Evolutionary conservation across 1,140 invertebrate species (phyloP).

Genomic region (Metaphire vulgaris): DNA sequence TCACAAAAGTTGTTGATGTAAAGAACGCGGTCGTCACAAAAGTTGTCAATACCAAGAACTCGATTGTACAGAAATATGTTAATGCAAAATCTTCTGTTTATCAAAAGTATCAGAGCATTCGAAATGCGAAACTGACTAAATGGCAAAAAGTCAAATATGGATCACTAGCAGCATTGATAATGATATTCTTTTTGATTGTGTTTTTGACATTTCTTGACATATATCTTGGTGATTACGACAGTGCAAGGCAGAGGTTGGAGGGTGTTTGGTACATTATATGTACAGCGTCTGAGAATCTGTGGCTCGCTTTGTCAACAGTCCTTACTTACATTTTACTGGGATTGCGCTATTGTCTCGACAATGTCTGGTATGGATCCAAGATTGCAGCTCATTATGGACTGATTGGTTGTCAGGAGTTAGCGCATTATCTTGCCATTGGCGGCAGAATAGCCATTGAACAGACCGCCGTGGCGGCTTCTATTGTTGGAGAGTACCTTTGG

Average conservation of each 20-base stretch:
- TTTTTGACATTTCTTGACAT: constrained; percentile 1
- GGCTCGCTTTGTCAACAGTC: background rate
- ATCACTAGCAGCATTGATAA: background rate
- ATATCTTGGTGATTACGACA: constrained; percentile 13
- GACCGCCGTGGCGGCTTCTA: background rate
- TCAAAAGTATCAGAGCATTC: background rate
- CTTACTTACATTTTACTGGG: background rate
- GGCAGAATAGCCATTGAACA: background rate
- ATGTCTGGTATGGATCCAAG: background rate
- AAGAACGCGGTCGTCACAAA: constrained; percentile 7
- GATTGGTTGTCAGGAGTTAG: background rate
- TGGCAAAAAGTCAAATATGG: constrained; percentile 15
- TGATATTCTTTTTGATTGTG: background rate
- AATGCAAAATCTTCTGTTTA: constrained; percentile 6
- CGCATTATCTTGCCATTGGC: background rate
- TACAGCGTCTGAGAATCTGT: background rate
- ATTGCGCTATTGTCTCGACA: background rate
- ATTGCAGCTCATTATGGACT: background rate
- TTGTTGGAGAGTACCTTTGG: background rate
- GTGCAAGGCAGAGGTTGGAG: background rate
- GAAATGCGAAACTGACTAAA: constrained; percentile 13
- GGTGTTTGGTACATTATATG: constrained; percentile 15
- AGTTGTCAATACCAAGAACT: constrained; percentile 16
- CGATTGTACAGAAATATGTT: constrained; percentile 15
- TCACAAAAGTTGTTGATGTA: constrained; percentile 8